Percentiles rank a stretch among this genome's conserved stretches.
phyloP scores from a whole-genome alignment of 2,797 vertebrate genomes.

The Acropternis orthonyx region DNA sequence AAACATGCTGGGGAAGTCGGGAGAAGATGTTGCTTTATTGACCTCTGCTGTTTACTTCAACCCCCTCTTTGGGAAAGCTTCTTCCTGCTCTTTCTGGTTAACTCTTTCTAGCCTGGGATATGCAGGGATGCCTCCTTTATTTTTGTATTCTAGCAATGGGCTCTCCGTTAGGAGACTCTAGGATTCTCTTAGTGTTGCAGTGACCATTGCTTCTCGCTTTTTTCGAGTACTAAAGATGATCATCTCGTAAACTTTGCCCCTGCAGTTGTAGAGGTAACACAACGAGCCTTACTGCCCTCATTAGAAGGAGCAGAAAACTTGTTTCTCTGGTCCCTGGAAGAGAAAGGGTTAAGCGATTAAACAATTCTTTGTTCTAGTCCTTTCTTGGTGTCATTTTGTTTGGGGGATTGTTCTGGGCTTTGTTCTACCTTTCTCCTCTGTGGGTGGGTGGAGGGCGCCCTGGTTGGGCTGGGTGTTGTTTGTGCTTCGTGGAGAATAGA shows the following conservation, averaged over 20 bases:
- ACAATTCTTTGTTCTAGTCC: conserved; percentile 67
- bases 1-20: conserved; percentile 67
- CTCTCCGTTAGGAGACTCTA: conserved; percentile 39
- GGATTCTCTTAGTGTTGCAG: conserved; percentile 34
- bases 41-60: conserved; percentile 63
- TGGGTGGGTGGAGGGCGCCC: not conserved
- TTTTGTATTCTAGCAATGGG: conserved; percentile 65
- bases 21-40: conserved; percentile 67
- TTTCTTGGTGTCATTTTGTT: conserved; percentile 61
- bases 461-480: not conserved
- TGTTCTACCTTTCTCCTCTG: not conserved
- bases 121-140: conserved; percentile 59
- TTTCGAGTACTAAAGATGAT: conserved; percentile 32
- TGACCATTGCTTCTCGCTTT: conserved; percentile 45
- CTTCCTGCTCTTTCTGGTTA: conserved; percentile 61
- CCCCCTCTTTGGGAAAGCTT: conserved; percentile 55
- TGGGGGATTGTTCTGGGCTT: not conserved
- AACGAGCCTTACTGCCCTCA: conserved; percentile 76
- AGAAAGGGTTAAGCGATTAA: conserved; percentile 79
- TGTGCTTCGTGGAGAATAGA: accelerated
- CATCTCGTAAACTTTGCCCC: conserved; percentile 55
- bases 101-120: conserved; percentile 61
- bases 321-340: conserved; percentile 78
- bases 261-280: conserved; percentile 73
- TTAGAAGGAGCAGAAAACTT: conserved; percentile 77